phyloP scores from a whole-genome alignment of 2,888 invertebrate species.

The Oxycera nigricornis region DNA sequence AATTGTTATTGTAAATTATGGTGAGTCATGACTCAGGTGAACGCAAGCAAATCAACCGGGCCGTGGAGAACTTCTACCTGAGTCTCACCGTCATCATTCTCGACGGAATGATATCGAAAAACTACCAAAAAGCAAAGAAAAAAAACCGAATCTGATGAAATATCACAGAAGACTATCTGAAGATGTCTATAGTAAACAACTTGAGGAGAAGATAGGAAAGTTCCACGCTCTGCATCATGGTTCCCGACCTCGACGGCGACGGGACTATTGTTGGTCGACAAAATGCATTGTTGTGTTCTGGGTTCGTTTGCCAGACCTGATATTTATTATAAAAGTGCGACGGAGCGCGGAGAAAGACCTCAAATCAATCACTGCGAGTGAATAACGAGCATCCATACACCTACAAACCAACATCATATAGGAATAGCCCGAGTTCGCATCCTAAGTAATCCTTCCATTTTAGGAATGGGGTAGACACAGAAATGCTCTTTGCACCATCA shows the following conservation, averaged over 20 bases:
- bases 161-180: constrained; percentile 25
- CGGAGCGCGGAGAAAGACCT: constrained; percentile 31
- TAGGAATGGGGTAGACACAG: constrained; percentile 26
- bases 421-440: not conserved
- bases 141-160: not conserved
- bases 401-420: not conserved
- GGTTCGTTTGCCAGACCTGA: constrained; percentile 10
- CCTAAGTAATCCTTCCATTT: constrained; percentile 38
- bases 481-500: constrained; percentile 32
- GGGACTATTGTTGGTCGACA: not conserved
- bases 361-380: constrained; percentile 32
- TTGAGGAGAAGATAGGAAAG: constrained; percentile 12
- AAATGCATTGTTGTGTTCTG: constrained; percentile 18
- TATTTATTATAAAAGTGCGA: constrained; percentile 32
- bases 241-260: not conserved
- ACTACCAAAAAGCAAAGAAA: not conserved
- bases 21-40: constrained; percentile 26
- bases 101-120: constrained; percentile 9
- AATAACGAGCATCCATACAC: not conserved
- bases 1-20: constrained; percentile 26
- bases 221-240: not conserved
- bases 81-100: not conserved
- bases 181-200: not conserved
- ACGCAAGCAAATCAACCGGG: not conserved
- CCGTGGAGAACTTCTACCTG: constrained; percentile 24